Evolutionary conservation across 2,797 vertebrate species (phyloP).

Genomic region (Synaphobranchus kaupii): DNA sequence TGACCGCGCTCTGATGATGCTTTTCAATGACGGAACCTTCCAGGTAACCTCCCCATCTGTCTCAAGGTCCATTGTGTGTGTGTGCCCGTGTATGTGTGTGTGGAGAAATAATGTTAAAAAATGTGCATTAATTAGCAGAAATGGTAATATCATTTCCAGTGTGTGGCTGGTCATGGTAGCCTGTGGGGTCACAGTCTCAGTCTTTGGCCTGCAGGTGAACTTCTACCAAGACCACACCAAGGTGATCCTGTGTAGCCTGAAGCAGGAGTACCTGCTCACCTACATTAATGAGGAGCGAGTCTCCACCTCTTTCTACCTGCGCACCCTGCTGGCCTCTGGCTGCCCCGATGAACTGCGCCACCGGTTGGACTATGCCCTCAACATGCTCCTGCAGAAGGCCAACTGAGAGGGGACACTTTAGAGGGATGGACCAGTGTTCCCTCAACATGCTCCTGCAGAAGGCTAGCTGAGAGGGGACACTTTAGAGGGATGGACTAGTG

Average conservation of each 20-base stretch:
- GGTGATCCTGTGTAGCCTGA: slow-evolving; percentile 92
- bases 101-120: neutral
- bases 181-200: slow-evolving; percentile 1
- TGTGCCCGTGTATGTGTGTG: neutral
- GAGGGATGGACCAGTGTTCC: neutral
- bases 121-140: neutral
- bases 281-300: slow-evolving; percentile 97
- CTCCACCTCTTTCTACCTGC: slow-evolving; percentile 88
- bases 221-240: slow-evolving; percentile 99
- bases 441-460: slow-evolving; percentile 26
- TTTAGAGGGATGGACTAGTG: neutral
- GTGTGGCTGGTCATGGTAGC: neutral
- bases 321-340: slow-evolving; percentile 83
- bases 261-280: slow-evolving; percentile 89
- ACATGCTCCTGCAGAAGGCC: slow-evolving; percentile 94
- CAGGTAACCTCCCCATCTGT: slow-evolving; percentile 79
- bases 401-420: slow-evolving; percentile 70
- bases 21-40: slow-evolving; percentile 97
- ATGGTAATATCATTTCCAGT: neutral
- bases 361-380: slow-evolving; percentile 93
- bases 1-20: slow-evolving; percentile 98
- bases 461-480: neutral
- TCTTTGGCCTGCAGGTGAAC: slow-evolving; percentile 81
- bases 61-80: neutral
- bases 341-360: slow-evolving; percentile 86